Base-by-base conservation (phyloP, 2,888 invertebrate species). In the Ophraella communa region DNA sequence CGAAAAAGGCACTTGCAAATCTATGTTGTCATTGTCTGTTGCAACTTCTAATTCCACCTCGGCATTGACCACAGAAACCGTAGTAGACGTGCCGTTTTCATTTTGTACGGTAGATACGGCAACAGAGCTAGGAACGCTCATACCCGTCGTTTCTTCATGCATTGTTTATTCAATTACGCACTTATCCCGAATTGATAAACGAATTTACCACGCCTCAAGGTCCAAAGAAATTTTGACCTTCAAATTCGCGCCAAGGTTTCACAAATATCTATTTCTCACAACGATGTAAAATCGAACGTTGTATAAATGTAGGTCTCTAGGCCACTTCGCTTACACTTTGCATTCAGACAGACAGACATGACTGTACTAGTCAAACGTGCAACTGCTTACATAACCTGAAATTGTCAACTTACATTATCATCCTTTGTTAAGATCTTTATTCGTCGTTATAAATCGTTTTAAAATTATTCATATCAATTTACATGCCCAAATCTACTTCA, bases 251-350 rank as follows among this genome's bases (percentile, higher is more conserved):
- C 79, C 82, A 82, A 81, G 79, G 82, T 82, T 82, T 79, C 81
- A 80, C 81, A 78, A 81, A 81, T 80, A 78, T 80, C 80, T 79
- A 79, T 80, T 81, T 81, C 83, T 82, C 83, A 84, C 79, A 80
- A 80, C 80, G 79, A 81, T 81, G 80, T 82, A 84, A 83, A 86
- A 84, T 86, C 81, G 86, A 87, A 87, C 86, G 85, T 87, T 87
- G 85, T 86, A 85, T 84, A 86, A 90, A 91, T 91, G 90, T 91
- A 91, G 91, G 91, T 91, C 91, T 91, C 88, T 91, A 90, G 91
- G 91, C 90, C 91, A 91, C 90, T 90, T 89, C 89, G 89, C 90
- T 89, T 90, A 89, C 89, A 90, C 90, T 89, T 87, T 88, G 87
- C 89, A 89, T 87, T 88, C 86, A 86, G 87, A 88, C 86, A 87